phyloP scores from a whole-genome alignment of 1,140 invertebrate species.

The Eriosoma lanigerum region DNA sequence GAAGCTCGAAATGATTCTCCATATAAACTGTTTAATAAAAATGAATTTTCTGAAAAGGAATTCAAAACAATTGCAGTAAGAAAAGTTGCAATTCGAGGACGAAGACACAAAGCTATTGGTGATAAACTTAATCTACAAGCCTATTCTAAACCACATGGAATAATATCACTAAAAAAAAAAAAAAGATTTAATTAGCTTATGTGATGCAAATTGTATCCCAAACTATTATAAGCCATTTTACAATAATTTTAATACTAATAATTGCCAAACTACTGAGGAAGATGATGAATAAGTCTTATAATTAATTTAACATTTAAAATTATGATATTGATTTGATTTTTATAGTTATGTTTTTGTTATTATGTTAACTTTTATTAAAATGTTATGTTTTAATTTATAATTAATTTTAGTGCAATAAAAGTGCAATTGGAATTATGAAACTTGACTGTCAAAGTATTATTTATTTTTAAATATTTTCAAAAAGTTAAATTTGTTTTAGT shows the following conservation, averaged over 20 bases:
- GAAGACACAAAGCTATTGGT: background rate
- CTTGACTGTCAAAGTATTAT: background rate
- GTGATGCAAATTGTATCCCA: background rate
- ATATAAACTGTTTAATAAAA: conserved; percentile 9
- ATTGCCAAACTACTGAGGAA: background rate
- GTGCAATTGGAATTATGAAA: background rate
- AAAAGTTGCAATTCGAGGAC: background rate
- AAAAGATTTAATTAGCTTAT: background rate
- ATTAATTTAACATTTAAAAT: background rate
- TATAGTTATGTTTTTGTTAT: background rate
- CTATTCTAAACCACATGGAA: background rate
- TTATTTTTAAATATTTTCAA: background rate
- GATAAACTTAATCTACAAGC: background rate
- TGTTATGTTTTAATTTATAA: background rate
- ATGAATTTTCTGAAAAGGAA: background rate
- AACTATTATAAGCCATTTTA: conserved; percentile 12
- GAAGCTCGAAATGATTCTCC: background rate
- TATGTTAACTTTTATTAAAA: background rate
- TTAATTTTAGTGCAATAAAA: background rate
- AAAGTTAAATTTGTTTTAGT: conserved; percentile 11
- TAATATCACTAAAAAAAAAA: background rate
- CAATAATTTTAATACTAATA: conserved; percentile 14
- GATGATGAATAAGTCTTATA: background rate
- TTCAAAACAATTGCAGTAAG: background rate
- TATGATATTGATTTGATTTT: background rate